Conservation (phyloP, 2,888 invertebrate genomes). For the Macrosiphum euphorbiae region DNA sequence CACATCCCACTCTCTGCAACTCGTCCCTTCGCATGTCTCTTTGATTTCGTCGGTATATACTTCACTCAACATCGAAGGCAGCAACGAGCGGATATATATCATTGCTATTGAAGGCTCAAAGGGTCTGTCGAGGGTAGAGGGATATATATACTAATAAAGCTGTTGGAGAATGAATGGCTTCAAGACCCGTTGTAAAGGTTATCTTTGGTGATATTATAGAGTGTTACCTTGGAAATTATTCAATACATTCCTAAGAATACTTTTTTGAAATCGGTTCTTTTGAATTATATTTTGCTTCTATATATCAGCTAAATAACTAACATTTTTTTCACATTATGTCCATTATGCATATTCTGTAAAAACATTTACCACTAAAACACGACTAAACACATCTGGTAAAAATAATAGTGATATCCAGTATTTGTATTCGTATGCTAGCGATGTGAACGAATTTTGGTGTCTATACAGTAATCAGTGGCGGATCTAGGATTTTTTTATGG, state of each 20-base stretch:
- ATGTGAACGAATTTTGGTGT: not conserved
- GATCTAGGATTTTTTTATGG: too few species aligned
- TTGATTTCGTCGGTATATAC: not conserved
- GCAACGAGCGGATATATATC: not conserved
- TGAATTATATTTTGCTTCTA: not conserved
- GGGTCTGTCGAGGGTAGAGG: not conserved
- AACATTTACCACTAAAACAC: not conserved
- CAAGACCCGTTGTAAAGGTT: not conserved
- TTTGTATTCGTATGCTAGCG: not conserved
- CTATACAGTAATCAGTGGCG: not conserved
- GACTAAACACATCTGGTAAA: not conserved
- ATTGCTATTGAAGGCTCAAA: not conserved
- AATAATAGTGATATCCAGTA: not conserved
- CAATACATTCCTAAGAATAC: not conserved
- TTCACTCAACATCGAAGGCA: not conserved
- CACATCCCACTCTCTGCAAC: not conserved
- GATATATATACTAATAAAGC: not conserved
- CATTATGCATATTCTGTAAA: not conserved
- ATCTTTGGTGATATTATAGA: not conserved
- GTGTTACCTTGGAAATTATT: not conserved
- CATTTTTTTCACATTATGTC: not conserved
- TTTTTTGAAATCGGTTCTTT: not conserved
- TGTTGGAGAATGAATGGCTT: not conserved
- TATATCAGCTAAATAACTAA: not conserved
- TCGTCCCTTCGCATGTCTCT: not conserved